Percentiles rank a stretch among this genome's conserved stretches.
Conservation (phyloP, 2,113 vertebrate species). For the Eleginops maclovinus region DNA sequence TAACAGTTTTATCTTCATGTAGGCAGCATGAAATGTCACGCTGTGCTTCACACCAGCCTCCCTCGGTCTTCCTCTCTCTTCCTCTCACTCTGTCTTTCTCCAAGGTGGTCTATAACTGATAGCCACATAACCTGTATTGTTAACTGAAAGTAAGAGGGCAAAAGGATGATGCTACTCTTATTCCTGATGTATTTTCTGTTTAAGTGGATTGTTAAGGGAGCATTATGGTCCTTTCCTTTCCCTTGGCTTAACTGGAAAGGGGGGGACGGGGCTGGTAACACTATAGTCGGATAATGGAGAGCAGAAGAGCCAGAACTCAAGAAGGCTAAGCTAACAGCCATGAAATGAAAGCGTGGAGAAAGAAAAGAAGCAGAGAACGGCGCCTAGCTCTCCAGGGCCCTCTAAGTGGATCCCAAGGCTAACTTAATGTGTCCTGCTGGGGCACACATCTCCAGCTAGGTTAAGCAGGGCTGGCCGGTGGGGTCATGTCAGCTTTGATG, state of each 20-base stretch:
- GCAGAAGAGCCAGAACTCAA: constrained; percentile 61
- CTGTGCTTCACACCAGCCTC: constrained; percentile 23
- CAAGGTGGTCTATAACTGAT: constrained; percentile 53
- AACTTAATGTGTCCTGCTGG: constrained; percentile 70
- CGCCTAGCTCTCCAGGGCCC: constrained; percentile 57
- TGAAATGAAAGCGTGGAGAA: constrained; percentile 78
- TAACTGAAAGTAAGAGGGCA: constrained; percentile 58
- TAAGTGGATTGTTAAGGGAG: constrained; percentile 74
- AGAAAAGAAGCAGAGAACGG: constrained; percentile 67
- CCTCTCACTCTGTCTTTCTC: background rate
- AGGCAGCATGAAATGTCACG: constrained; percentile 28
- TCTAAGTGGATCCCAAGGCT: constrained; percentile 72
- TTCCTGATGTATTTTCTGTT: constrained; percentile 75
- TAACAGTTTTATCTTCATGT: constrained; percentile 63
- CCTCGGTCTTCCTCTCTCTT: background rate
- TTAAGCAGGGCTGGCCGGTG: constrained; percentile 36
- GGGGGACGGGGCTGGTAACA: constrained; percentile 29
- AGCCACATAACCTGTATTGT: constrained; percentile 61
- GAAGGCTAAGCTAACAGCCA: constrained; percentile 79
- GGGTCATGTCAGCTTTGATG: constrained; percentile 29
- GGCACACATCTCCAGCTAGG: constrained; percentile 51
- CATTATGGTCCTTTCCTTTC: constrained; percentile 72
- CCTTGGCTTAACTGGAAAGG: constrained; percentile 46
- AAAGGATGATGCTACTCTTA: constrained; percentile 67
- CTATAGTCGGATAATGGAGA: constrained; percentile 74